Evolutionary conservation across 2,797 vertebrate species (phyloP).

Genomic region (Chrosomus eos): DNA sequence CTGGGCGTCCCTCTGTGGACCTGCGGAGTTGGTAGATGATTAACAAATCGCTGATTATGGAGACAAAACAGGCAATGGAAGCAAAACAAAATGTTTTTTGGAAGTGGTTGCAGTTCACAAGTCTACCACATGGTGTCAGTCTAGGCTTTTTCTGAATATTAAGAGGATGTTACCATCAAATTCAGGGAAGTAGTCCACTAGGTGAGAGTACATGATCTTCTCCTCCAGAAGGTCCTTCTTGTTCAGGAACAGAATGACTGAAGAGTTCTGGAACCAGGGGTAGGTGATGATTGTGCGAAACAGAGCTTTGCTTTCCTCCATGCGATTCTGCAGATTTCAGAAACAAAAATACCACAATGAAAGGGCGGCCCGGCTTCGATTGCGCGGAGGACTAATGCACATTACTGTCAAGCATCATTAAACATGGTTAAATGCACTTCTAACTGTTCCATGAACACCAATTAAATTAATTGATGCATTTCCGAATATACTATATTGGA

Average conservation of each 20-base stretch:
- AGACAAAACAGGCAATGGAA: not conserved
- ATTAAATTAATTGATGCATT: not conserved
- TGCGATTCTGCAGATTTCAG: constrained; percentile 85
- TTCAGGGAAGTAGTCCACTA: constrained; percentile 98
- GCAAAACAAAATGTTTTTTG: not conserved
- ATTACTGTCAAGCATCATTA: not conserved
- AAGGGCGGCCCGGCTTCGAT: not conserved
- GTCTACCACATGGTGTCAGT: constrained; percentile 52
- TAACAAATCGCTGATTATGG: not conserved
- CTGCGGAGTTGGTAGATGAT: constrained; percentile 66
- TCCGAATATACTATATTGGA: not conserved
- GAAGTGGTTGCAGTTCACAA: constrained; percentile 9
- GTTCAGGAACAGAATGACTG: constrained; percentile 97
- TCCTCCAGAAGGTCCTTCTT: constrained; percentile 99
- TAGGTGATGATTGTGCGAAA: constrained; percentile 99
- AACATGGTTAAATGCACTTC: not conserved
- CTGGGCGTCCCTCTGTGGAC: constrained; percentile 92
- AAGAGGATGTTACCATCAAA: constrained; percentile 84
- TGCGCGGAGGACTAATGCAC: not conserved
- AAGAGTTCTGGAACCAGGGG: constrained; percentile 99
- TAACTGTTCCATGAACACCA: not conserved
- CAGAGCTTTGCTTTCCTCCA: constrained; percentile 99
- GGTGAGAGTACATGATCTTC: constrained; percentile 95
- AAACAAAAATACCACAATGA: not conserved
- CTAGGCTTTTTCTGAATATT: constrained; percentile 17